A percentile compares a stretch with the other conserved stretches of the same genome.
Evolutionary conservation across 2,113 vertebrate genomes (phyloP).

Genomic region (Neogale vison): DNA sequence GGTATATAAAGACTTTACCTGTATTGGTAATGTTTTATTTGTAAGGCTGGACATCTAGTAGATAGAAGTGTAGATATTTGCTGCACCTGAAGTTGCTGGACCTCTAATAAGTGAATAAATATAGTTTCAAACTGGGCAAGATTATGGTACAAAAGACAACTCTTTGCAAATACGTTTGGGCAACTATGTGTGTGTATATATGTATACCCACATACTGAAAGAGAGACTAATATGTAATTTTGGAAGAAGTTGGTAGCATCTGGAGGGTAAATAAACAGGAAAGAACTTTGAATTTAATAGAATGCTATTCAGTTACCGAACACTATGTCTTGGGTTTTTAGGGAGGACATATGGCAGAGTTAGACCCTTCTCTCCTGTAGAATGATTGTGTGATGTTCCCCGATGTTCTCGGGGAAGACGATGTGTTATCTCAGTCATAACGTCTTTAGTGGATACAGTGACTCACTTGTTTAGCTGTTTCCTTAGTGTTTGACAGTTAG

Average conservation of each 20-base stretch:
- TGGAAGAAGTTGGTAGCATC: not conserved
- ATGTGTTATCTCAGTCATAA: not conserved
- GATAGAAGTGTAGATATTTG: not conserved
- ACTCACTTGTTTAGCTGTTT: not conserved
- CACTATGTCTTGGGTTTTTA: not conserved
- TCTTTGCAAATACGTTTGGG: not conserved
- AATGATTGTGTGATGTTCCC: not conserved
- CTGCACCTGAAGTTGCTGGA: not conserved
- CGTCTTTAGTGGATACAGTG: too few species aligned
- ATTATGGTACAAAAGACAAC: not conserved
- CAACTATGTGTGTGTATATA: not conserved
- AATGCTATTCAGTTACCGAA: not conserved
- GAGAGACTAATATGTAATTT: not conserved
- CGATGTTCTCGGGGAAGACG: not conserved
- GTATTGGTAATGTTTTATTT: not conserved
- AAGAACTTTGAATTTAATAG: not conserved
- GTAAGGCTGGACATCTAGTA: not conserved
- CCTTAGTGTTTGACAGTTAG: not conserved
- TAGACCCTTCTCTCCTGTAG: not conserved
- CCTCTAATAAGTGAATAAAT: not conserved
- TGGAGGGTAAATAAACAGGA: not conserved
- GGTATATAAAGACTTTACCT: not conserved
- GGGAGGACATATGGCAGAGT: not conserved
- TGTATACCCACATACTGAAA: not conserved
- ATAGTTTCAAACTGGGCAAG: not conserved